Evolutionary conservation across 2,888 invertebrate species (phyloP), one percentile per base, ranked within the genome.

Genomic region (Caenorhabditis wallacei): DNA sequence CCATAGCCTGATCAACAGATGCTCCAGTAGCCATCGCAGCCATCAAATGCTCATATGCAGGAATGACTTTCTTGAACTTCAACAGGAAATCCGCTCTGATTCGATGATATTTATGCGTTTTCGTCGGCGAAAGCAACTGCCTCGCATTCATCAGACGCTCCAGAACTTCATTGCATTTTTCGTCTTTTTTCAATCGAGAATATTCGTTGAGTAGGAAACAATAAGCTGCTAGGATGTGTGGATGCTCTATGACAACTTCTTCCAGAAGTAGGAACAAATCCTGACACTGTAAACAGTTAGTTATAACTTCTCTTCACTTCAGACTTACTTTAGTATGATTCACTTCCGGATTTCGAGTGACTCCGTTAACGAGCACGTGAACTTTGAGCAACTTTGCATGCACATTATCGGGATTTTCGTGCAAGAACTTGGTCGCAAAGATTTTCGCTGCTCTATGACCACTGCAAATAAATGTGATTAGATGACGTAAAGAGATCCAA

Each of bases 381-480:
- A 78, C 69, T 68, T 82, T 82, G 16, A 82, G 72, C 16, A 82
- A 22, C n/a, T 82, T 82, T 11, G 78, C 82, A 10, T 82, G 66
- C 4, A 82, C 61, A 35, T 68, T 61, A 4, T 59, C 24, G 4
- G 68, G 82, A 43, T 78, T 72, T 5, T 46, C 35, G 40, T 59
- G 69, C 18, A 78, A n/a, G 11, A 82, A 71, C 22, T 59, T 66
- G 2, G 78, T 82, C 1, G 75, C 78, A 16, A 68, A 51, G 16
- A 66, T 74, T 24, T 78, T 72, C 2, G 82, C 82, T 0, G 68
- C 69, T 11, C 82, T 51, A 18, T 63, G 59, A 1, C 72, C 70
- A 1, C 59, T 70, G 35, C 2, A n/a, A 53, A 20, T 1, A 26
- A 1, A 20, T 30, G 2, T 4, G 20, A 16, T 54, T 54, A 24